phyloP scores from a whole-genome alignment of 2,113 vertebrate genomes.

The Cepphus grylle region DNA sequence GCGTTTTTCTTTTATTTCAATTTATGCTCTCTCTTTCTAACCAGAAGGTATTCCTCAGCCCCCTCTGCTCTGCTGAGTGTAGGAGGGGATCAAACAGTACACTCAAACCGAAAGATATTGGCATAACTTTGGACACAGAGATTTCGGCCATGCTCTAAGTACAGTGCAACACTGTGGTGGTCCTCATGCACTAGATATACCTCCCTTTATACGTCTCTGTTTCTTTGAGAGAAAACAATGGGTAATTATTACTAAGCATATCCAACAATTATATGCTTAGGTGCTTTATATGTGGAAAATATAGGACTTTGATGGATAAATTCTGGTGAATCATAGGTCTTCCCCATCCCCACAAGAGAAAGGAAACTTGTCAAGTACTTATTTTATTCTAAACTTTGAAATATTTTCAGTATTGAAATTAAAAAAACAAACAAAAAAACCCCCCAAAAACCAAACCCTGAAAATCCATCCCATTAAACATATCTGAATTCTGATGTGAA shows the following conservation, averaged over 20 bases:
- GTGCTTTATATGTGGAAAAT: neutral
- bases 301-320: neutral
- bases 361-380: neutral
- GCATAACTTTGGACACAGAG: neutral
- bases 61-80: neutral
- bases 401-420: neutral
- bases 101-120: neutral
- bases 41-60: neutral
- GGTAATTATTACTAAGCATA: neutral
- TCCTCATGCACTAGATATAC: neutral
- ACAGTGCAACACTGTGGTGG: neutral
- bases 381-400: slow-evolving; percentile 29
- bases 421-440: neutral
- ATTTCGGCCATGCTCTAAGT: neutral
- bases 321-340: neutral
- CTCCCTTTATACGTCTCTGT: neutral
- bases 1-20: neutral
- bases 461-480: neutral
- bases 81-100: neutral
- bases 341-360: neutral
- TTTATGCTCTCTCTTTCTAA: neutral
- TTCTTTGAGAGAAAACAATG: neutral
- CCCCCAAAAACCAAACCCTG: neutral
- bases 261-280: neutral
- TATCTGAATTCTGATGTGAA: neutral